Base-by-base conservation (phyloP, 2,888 invertebrate species). In the Hypomecis atomaria region DNA sequence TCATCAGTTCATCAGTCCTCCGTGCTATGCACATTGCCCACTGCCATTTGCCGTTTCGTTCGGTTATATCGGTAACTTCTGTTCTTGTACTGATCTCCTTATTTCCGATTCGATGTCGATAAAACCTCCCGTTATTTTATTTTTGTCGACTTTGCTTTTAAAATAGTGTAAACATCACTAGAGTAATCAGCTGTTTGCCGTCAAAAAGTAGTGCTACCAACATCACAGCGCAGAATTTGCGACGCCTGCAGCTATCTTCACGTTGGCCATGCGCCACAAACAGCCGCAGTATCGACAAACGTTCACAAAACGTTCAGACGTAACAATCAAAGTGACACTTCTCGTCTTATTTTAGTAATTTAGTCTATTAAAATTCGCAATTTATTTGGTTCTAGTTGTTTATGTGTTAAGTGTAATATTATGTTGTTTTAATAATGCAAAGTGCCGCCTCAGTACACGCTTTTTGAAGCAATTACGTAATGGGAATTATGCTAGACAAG, bases 401-500 rank as follows among this genome's bases (percentile, higher is more conserved):
- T 87, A 88, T 89, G 92, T 92, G 92, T 84, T 89, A 88, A 89
- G 91, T 92, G 92, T 86, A 85, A 79, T 81, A 75, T 79, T 79
- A 85, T 84, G 84, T 86, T 85, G 85, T 85, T 87, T 78, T 74
- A 78, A 86, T 88, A 84, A 89, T 87, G 85, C 81, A 85, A 76
- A 89, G 92, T 92, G 92, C 86, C 84, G 87, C 86, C 87, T 84
- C 80, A 84, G 79, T 82, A 86, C 79, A 87, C 85, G 86, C 86
- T 86, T 85, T 88, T 82, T 90, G 76, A 87, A 88, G 86, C 85
- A 89, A 91, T 92, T 92, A 92, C 92, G 92, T 92, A 92, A 92
- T 92, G 92, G 92, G 90, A 92, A 92, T 92, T 92, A 92, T 92
- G 92, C 90, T 92, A 90, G 87, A 92, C 89, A 92, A 89, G 90